Base-by-base conservation (phyloP, 2,888 invertebrate genomes). In the Callyntrura guangdongensis region DNA sequence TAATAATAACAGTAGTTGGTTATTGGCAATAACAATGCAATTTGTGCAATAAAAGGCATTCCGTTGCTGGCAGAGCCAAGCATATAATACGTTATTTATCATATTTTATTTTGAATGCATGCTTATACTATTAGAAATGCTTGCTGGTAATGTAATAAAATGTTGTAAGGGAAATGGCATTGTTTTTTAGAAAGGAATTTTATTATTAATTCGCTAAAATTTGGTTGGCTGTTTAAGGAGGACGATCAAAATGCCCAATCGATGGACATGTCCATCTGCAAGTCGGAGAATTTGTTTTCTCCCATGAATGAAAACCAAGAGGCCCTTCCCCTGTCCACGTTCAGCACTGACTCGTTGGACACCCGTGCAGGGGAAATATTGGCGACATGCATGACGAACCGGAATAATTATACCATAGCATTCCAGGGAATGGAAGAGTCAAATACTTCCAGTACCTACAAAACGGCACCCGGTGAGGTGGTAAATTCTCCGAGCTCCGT, bases 391-490 rank as follows among this genome's bases (percentile, higher is more conserved):
- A 97, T 97, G 95, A 87, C 98, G 92, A 98, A 98, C 95, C 98
- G 98, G 96, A 97, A 98, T 95, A 98, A 98, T 95, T 98, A 98
- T 95, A 98, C 98, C 93, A 98, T 98, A 94, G 98, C 98, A 93
- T 98, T 98, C 94, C 98, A 98, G 95, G 98, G 98, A 94, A 90
- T 90, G 90, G 92, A 92, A 69, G 87, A 87, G 53, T 92, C 92
- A 12, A 91, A 83, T 36, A 87, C 92, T 8, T 86, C 91, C 25
- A 91, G 91, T 27, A 92, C 92, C 20, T 93, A 92, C 85, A 85
- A 92, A 74, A 93, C 93, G 2, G 92, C 92, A 11, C 86, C 91
- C 56, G 90, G 86, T 6, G 89, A 90, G 5, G 91, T 67, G 11
- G 90, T 77, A 11, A 82, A 53, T 36, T 36, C 45, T 12, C 77